Evolutionary conservation across 37 sponge, comb jelly and placozoan genomes (phyloP), one percentile per base, ranked within the genome.

Genomic region (Beroe forskalii): DNA sequence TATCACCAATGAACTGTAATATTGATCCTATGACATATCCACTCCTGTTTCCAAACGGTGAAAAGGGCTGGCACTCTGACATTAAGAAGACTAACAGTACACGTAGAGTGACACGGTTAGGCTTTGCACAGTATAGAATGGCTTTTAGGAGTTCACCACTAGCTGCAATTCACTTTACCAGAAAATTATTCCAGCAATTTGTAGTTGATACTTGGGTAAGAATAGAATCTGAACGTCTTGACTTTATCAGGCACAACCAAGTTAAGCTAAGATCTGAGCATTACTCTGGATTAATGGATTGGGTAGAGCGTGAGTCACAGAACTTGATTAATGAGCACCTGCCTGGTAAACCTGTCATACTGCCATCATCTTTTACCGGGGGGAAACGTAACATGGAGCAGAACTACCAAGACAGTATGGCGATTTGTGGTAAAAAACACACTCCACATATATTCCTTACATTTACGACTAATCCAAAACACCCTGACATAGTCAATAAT

Each of bases 311-410:
- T 28, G 61, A 75, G 32, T 9, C 69, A 30, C 32, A 91, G 44
- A 69, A 43, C 32, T 17, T 92, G 17, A 67, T 30, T 89, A 93
- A 93, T 91, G 93, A 76, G 35, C 67, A 91, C 62, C 91, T 91
- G 41, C 72, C 92, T 14, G 90, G 94, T 20, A 90, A 76, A 41
- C 83, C 40, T 39, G 92, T 93, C 1, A 93, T 94, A 40, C 67
- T 94, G 35, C 94, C 92, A 22, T 83, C 91, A 2, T 83, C 94
- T 36, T 94, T 94, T 67, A 93, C 90, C 30, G 92, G 93, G 20
- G 90, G 92, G 2, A 90, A 92, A 8, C 62, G 94, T 33, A 93
- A 80, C 62, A 93, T 92, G 93, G 90, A 93, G 32, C 90, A 93
- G 48, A 23, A 76, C 44, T 17, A 91, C 30, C 91, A 93, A 86